A percentile compares a stretch with the other conserved stretches of the same genome.
Evolutionary conservation across 2,797 vertebrate genomes (phyloP).

Genomic region (Tapirus indicus): DNA sequence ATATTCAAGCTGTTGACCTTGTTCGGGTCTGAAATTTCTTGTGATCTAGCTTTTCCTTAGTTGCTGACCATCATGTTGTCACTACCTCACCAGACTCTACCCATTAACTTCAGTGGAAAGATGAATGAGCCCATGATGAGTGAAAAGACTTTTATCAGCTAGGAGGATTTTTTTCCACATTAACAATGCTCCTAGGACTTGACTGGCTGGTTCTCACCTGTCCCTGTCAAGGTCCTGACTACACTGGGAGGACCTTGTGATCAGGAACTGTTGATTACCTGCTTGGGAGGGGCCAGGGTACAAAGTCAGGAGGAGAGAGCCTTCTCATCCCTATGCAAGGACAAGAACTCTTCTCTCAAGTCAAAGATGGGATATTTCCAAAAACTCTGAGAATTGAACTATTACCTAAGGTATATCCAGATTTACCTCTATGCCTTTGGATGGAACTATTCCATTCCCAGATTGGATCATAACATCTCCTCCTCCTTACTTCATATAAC

Average conservation of each 20-base stretch:
- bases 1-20: constrained; percentile 42
- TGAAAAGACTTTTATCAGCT: constrained; percentile 63
- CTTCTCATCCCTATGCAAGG: neutral
- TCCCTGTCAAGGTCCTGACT: constrained; percentile 36
- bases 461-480: neutral
- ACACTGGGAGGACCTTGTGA: neutral
- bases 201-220: neutral
- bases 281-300: rapidly evolving
- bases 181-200: neutral
- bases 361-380: neutral
- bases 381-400: neutral
- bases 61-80: neutral
- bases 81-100: neutral
- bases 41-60: neutral
- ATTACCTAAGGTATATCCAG: neutral
- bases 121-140: constrained; percentile 67
- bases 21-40: neutral
- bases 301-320: neutral
- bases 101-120: constrained; percentile 51
- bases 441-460: neutral
- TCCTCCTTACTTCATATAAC: neutral
- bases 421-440: neutral
- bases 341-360: neutral
- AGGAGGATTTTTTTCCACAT: neutral
- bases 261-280: neutral